Evolutionary conservation across 2,113 vertebrate genomes (phyloP).

Genomic region (Ceyx cyanopectus): DNA sequence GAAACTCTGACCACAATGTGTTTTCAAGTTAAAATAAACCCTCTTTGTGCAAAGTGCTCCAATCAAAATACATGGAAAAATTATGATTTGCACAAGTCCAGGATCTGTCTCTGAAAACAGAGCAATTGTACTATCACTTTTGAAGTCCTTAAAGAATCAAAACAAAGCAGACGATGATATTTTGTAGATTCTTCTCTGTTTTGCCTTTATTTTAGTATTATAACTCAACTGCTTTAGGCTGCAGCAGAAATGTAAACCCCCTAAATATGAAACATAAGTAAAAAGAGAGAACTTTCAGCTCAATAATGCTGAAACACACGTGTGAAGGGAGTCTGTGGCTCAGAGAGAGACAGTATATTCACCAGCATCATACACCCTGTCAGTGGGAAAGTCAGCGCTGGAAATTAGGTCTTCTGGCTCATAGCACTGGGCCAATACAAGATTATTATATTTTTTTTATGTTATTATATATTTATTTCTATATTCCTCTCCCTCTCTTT

Average conservation of each 20-base stretch:
- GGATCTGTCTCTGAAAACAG: neutral
- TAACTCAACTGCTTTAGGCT: neutral
- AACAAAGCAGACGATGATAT: neutral
- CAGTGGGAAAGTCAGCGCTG: neutral
- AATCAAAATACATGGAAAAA: neutral
- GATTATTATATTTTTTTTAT: neutral
- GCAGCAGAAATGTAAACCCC: neutral
- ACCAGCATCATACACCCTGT: too few relatives aligned
- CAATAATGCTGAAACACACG: fast-evolving
- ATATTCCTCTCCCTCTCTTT: neutral
- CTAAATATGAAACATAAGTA: neutral
- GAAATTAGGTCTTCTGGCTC: neutral
- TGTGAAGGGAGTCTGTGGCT: neutral
- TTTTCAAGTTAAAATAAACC: neutral
- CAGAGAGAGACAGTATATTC: neutral
- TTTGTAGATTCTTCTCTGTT: neutral
- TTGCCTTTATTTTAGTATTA: neutral
- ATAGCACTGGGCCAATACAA: neutral
- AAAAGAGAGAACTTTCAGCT: neutral
- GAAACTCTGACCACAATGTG: neutral
- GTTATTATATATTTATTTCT: neutral
- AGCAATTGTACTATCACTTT: neutral
- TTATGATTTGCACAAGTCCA: neutral
- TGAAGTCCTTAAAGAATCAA: neutral
- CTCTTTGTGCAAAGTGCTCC: neutral